Evolutionary conservation across 2,113 vertebrate species (phyloP).

Genomic region (Azemiops feae): DNA sequence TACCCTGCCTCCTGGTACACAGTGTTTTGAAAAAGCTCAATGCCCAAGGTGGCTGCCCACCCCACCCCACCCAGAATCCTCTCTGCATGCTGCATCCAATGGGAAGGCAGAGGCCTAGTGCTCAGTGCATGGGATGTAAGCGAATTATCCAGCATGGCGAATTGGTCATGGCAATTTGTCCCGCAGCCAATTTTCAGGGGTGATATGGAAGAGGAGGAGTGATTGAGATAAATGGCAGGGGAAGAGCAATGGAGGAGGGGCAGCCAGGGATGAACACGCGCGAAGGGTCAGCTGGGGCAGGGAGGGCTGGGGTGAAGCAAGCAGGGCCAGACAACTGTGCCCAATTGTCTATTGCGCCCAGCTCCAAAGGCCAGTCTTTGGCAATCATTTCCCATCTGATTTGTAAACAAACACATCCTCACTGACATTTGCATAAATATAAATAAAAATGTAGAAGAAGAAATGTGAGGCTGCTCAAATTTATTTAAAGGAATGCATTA

Average conservation of each 20-base stretch:
- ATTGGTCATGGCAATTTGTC: not conserved
- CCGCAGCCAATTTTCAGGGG: not conserved
- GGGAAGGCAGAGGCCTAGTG: not conserved
- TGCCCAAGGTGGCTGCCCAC: not conserved
- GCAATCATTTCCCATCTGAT: not conserved
- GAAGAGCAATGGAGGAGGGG: not conserved
- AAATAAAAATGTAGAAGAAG: not conserved
- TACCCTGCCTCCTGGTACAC: not conserved
- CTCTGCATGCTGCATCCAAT: not conserved
- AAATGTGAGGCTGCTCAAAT: not conserved
- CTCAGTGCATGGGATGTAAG: accelerated
- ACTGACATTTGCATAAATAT: not conserved
- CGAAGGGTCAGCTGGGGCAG: not conserved
- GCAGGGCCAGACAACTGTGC: too few species aligned
- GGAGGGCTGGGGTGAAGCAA: not conserved
- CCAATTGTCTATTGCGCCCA: not conserved
- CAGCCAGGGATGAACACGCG: not conserved
- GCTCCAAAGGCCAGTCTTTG: not conserved
- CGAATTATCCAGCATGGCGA: not conserved
- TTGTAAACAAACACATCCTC: not conserved
- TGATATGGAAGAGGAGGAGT: not conserved
- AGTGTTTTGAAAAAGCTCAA: not conserved
- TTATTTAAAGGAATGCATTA: not conserved
- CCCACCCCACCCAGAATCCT: not conserved
- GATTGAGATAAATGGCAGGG: not conserved